Evolutionary conservation across 2,113 vertebrate genomes (phyloP), one percentile per base, ranked within the genome.

Genomic region (Pterocles burchelli): DNA sequence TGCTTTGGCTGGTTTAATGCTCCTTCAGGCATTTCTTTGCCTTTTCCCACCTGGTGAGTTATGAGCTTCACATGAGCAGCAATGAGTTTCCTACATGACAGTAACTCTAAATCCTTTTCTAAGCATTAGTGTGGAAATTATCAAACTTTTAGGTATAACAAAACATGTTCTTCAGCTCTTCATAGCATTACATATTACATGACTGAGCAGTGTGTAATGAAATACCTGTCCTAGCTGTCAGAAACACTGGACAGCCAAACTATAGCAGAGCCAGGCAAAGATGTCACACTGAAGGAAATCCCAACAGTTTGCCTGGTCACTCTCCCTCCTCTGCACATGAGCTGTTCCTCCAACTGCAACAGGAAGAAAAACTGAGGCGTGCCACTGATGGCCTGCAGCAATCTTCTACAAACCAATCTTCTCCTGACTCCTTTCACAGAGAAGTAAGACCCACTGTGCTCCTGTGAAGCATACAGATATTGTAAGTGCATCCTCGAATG

Each of bases 21-120:
- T 94, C 65, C 65, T 95, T 71, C 86, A 84, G 48, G 52, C 18
- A 18, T 19, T 80, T 91, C 63, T 80, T 54, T 76, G 72, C 41
- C 46, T 83, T 85, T 86, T 67, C 20, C 28, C 25, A 63, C 17
- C 31, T 25, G 16, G 24, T 73, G 65, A 94, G 16, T 86, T 90
- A 80, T 3, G 25, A 90, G 41, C n/a, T 91, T 62, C 66, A 57
- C 45, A 16, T 21, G 11, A 94, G 65, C 49, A 76, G 36, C 71
- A 73, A 25, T 17, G 63, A 66, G 36, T 62, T 90, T 88, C 74
- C 62, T 20, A 52, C 31, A 36, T 17, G n/a, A 79, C 54, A 82
- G 54, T 21, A 87, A 78, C 34, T 84, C 41, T 58, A 85, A 89
- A 89, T 68, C 18, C 7, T 85, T 65, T 73, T 25, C 41, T 66